Evolutionary conservation across 1,140 invertebrate genomes (phyloP), one percentile per base, ranked within the genome.

Genomic region (Drosophila tropicalis): DNA sequence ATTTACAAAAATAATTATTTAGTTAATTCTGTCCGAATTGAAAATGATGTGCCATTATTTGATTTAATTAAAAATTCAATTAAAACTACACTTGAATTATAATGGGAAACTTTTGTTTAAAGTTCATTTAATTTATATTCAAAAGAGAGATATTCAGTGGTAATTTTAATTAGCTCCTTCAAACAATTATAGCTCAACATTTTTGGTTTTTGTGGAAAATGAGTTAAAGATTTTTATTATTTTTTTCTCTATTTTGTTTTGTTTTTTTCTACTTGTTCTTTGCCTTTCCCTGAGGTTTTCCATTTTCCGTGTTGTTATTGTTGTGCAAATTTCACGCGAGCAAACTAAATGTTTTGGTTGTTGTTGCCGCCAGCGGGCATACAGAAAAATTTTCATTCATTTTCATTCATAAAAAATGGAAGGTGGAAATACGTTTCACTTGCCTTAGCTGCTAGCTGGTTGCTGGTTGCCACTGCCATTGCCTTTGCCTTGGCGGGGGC

Each of bases 281-380:
- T 74, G 72, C 69, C 36, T 83, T 74, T 80, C 83, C 89, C 80
- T 89, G 84, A 89, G 44, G 44, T 81, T 87, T 87, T 84, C 80
- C 84, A 87, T 87, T 84, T 87, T 22, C 15, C 15, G 0, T 47
- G 15, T 47, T 47, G 44, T 47, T 19, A 17, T 47, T 47, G 44
- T 51, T 51, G 17, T 22, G 73, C 80, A 84, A 77, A 89, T 78
- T 87, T 87, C 77, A 80, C 76, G 70, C 80, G 63, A 63, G 68
- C 29, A 67, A 80, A 73, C 34, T 62, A 19, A 47, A 69, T 63
- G 41, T 64, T 70, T 40, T 78, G 75, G 70, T 70, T 76, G 56
- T 70, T 86, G 69, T 54, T 72, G 44, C 62, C 71, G 75, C 75
- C 72, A 51, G 41, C 54, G 70, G 76, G 80, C 83, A 75, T 51